A percentile compares a stretch with the other conserved stretches of the same genome.
phyloP scores from a whole-genome alignment of 2,888 invertebrate species.

The Cinara cedri region DNA sequence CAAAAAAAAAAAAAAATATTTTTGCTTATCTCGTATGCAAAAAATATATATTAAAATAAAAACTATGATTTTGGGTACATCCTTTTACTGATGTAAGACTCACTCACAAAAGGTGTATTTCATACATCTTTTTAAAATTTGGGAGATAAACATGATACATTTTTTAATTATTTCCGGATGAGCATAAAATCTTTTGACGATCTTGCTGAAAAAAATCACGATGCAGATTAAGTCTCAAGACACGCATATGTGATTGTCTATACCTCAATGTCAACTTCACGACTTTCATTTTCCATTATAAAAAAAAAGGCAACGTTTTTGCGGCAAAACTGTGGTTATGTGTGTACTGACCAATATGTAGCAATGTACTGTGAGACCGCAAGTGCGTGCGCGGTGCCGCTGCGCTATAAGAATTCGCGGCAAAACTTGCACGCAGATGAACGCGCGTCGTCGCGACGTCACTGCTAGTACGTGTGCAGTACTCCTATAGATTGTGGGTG shows the following conservation, averaged over 20 bases:
- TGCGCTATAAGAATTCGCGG: too few relatives aligned
- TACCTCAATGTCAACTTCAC: too few relatives aligned
- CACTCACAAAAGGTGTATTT: slow-evolving; percentile 28
- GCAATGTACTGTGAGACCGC: too few relatives aligned
- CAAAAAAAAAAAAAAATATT: slow-evolving; percentile 27
- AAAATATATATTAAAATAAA: slow-evolving; percentile 10
- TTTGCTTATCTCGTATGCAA: slow-evolving; percentile 21
- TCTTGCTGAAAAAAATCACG: slow-evolving; percentile 25
- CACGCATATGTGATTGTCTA: slow-evolving; percentile 26
- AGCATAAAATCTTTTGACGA: slow-evolving; percentile 36
- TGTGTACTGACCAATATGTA: too few relatives aligned
- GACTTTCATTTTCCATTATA: too few relatives aligned
- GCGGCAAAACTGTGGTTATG: too few relatives aligned
- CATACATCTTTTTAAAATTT: slow-evolving; percentile 36
- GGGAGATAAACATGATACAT: slow-evolving; percentile 19
- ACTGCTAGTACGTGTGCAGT: too few relatives aligned
- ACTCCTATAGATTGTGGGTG: too few relatives aligned
- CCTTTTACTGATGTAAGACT: slow-evolving; percentile 30
- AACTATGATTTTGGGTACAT: slow-evolving; percentile 18
- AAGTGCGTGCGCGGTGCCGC: too few relatives aligned
- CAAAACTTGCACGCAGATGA: too few relatives aligned
- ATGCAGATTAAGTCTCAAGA: slow-evolving; percentile 20
- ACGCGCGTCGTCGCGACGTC: too few relatives aligned
- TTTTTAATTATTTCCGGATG: slow-evolving; percentile 28
- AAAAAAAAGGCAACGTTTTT: too few relatives aligned